These are phyloP conservation scores for Campoplex capitator DNA, from an alignment of 2,888 invertebrate species.

Conservation along the genomic window DNA sequence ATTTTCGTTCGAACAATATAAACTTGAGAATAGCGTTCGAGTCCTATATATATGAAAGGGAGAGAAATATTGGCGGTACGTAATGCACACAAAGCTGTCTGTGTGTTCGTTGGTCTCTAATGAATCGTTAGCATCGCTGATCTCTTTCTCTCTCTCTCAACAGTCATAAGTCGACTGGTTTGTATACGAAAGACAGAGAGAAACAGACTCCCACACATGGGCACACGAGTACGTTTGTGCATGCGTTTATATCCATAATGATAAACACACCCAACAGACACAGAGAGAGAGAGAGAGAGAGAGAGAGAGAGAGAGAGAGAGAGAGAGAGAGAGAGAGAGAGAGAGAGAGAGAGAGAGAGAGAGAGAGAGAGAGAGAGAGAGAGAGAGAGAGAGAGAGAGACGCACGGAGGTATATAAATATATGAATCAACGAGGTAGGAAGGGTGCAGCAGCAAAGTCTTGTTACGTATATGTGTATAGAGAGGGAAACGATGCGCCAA, in stretches of 20 bases:
- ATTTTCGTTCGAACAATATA: neutral
- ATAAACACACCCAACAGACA: neutral
- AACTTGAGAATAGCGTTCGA: neutral
- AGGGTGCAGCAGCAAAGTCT: constrained; percentile 19
- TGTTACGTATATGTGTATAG: neutral
- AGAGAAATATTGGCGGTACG: constrained; percentile 17
- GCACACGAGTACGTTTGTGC: neutral
- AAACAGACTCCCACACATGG: neutral
- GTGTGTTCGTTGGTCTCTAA: constrained; percentile 11
- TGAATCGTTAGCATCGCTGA: constrained; percentile 34
- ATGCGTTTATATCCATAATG: neutral
- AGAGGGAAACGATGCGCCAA: constrained; percentile 6
- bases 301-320: too few species aligned
- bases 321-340: too few species aligned
- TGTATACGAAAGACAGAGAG: neutral
- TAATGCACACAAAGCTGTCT: constrained; percentile 18
- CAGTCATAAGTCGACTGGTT: neutral
- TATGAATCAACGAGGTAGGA: neutral
- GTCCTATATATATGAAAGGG: neutral
- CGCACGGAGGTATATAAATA: neutral
- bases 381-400: too few species aligned
- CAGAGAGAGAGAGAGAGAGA: too few species aligned
- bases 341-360: too few species aligned
- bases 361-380: too few species aligned
- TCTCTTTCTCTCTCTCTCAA: neutral